Evolutionary conservation across 1,140 invertebrate genomes (phyloP), one percentile per base, ranked within the genome.

Genomic region (Aphaenogaster ashmeadi): DNA sequence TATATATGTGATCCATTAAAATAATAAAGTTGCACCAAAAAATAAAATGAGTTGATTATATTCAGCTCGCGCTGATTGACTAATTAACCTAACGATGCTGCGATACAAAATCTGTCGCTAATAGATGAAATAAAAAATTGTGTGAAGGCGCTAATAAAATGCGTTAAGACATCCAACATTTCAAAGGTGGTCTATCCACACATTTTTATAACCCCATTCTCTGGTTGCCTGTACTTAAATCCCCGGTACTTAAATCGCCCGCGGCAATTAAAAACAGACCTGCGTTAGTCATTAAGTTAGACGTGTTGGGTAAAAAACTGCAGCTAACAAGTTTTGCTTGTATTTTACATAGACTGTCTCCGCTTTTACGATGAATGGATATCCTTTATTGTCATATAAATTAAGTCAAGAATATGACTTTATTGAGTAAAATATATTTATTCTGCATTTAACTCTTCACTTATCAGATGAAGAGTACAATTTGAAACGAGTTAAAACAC

Each of bases 201-300:
- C 44, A 75, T 62, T 84, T 84, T 84, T 84, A 84, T 62, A 84
- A 84, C 41, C 80, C 9, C 13, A 44, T 47, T 83, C 7, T 60
- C 44, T 18, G 54, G 7, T 21, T n/a, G n/a, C 36, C 58, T 62
- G 33, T 27, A 27, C 27, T 27, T 27, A 27, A 27, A 27, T 47
- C 33, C 13, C 67, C 9, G 62, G 50, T 69, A 81, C 38, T 84
- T 84, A 41, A 75, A 44, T 50, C 33, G 69, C 13, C 27, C 18
- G 8, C 38, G 60, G 80, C 80, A 74, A 84, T 84, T 84, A 84
- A 84, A 83, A 75, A 62, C 69, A 50, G 80, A 84, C 44, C 54
- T 13, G 8, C 80, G 54, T 71, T 41, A n/a, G 80, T 83, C 67
- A 83, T 72, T 74, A 84, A 84, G 33, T 75, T 84, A 44, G 52